A percentile compares a stretch with the other conserved stretches of the same genome.
phyloP scores from a whole-genome alignment of 1,140 invertebrate genomes.

The Formica selysi region DNA sequence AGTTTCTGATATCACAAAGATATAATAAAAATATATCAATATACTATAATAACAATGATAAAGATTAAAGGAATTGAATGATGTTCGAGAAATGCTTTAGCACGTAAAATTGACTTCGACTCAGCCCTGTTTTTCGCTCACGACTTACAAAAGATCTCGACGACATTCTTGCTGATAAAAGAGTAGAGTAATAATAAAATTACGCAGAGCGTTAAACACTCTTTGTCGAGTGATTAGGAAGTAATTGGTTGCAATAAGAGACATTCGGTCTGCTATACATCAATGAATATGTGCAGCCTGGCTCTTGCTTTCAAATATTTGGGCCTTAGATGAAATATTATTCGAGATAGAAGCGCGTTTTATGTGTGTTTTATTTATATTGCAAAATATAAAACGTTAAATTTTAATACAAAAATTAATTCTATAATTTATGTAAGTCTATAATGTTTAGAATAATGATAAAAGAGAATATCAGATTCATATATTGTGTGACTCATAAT shows the following conservation, averaged over 20 bases:
- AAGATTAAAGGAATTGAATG: background rate
- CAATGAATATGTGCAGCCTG: background rate
- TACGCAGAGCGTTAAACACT: slow-evolving; percentile 42
- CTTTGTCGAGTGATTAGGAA: slow-evolving; percentile 68
- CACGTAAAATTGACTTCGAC: background rate
- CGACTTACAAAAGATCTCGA: background rate
- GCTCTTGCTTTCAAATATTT: background rate
- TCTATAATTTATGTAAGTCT: background rate
- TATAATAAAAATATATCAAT: background rate
- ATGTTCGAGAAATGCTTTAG: background rate
- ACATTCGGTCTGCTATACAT: slow-evolving; percentile 60
- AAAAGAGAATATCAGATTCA: no score
- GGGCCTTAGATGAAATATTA: background rate
- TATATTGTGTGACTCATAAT: no score
- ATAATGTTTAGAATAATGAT: no score
- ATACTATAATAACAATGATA: background rate
- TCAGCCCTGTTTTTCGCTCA: background rate
- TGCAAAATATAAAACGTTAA: no score
- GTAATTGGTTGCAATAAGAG: slow-evolving; percentile 57
- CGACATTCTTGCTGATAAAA: background rate
- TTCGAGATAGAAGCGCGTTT: background rate
- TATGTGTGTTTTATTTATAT: background rate
- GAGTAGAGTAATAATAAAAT: slow-evolving; percentile 64
- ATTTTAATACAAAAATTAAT: background rate
- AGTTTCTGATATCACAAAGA: background rate